These are phyloP conservation scores for Naja naja DNA, from an alignment of 2,113 vertebrate species.

Conservation along the genomic window DNA sequence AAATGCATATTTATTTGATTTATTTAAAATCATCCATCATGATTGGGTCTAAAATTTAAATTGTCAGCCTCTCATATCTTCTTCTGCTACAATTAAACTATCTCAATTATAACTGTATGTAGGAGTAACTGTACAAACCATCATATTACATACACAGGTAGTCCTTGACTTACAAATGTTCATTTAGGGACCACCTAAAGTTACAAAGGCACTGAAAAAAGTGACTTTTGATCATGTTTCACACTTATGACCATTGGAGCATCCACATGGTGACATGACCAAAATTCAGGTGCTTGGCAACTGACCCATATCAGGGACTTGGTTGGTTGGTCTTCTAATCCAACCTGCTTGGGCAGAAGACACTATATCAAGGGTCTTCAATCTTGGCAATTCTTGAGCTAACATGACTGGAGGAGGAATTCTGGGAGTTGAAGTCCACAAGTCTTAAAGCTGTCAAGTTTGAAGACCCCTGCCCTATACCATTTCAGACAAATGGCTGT, in stretches of 20 bases:
- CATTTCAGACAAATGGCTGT: too few relatives aligned
- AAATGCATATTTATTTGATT: not conserved
- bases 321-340: too few relatives aligned
- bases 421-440: too few relatives aligned
- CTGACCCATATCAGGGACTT: not conserved
- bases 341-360: too few relatives aligned
- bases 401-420: too few relatives aligned
- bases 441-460: too few relatives aligned
- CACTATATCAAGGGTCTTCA: too few relatives aligned
- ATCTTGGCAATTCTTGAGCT: too few relatives aligned
- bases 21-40: not conserved
- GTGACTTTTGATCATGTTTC: not conserved
- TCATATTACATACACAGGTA: not conserved
- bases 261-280: not conserved
- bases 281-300: not conserved
- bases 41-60: not conserved
- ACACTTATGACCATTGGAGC: not conserved
- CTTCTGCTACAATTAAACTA: not conserved
- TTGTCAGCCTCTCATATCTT: not conserved
- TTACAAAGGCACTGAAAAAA: not conserved
- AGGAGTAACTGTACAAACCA: not conserved
- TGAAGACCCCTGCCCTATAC: too few relatives aligned
- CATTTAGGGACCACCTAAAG: accelerated
- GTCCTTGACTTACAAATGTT: not conserved
- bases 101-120: not conserved